phyloP scores from a whole-genome alignment of 1,140 invertebrate genomes.

The Drosophila rhopaloa region DNA sequence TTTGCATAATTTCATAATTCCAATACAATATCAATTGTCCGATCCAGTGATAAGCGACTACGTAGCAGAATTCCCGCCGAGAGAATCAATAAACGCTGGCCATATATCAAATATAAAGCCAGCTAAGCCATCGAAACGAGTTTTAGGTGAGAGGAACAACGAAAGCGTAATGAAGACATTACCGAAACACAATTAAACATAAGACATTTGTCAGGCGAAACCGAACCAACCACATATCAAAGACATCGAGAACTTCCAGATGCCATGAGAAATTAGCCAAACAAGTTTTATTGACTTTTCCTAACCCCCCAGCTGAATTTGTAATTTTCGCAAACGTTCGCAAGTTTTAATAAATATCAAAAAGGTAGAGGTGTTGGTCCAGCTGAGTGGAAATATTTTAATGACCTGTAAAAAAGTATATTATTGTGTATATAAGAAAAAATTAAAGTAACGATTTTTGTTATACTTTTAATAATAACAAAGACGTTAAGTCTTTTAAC shows the following conservation, averaged over 20 bases:
- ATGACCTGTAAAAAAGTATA: neutral
- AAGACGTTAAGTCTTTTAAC: too few relatives aligned
- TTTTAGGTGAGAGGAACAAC: constrained; percentile 41
- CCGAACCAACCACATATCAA: constrained; percentile 60
- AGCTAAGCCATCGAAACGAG: constrained; percentile 48
- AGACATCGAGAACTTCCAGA: constrained; percentile 26
- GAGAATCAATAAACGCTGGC: constrained; percentile 56
- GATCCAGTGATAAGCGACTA: constrained; percentile 44
- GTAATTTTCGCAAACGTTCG: constrained; percentile 26
- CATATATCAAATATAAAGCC: constrained; percentile 64
- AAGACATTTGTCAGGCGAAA: constrained; percentile 66
- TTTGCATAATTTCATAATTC: constrained; percentile 83
- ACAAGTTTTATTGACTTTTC: constrained; percentile 71
- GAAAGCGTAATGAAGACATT: constrained; percentile 73
- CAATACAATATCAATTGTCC: constrained; percentile 63
- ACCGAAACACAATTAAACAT: constrained; percentile 66
- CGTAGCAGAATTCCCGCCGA: constrained; percentile 23
- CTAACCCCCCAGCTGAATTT: constrained; percentile 13
- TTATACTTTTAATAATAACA: too few relatives aligned
- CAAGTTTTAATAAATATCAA: too few relatives aligned
- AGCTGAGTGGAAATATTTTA: neutral
- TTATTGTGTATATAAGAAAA: too few relatives aligned
- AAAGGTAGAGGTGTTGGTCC: neutral
- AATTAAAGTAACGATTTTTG: too few relatives aligned
- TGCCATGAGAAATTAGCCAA: constrained; percentile 59